Evolutionary conservation across 2,888 invertebrate species (phyloP), one percentile per base, ranked within the genome.

Genomic region (Caenorhabditis angaria): DNA sequence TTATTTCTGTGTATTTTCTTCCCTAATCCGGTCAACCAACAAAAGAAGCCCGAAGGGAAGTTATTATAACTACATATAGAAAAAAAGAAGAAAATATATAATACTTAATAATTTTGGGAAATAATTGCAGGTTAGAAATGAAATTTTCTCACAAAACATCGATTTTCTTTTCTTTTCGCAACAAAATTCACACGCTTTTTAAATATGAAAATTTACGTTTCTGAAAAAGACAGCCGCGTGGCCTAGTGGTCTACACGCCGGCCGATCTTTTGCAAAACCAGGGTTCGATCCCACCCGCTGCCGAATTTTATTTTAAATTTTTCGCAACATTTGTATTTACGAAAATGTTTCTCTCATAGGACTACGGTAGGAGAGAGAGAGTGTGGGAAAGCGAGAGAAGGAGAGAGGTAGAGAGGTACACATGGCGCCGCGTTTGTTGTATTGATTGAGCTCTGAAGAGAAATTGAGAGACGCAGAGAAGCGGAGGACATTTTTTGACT

Each of bases 281-380:
- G 6, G 6, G 6, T 14, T 35, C 35, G 6, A 35, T 35, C 14
- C 14, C 14, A 35, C 35, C 35, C 14, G 35, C 14, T 35, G 6
- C 14, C 14, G 35, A 6, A 35, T 10, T 14, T 10, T 18, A 28
- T 55, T 12, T 14, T n/a, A 35, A 57, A 35, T 35, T 57, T 29
- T 48, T 50, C 18, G 28, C 50, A 24, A 32, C 20, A 55, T 48
- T 50, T 28, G 27, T n/a, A 24, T 28, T 27, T 22, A 66, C 60
- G 55, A 6, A 20, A 48, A n/a, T 48, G 4, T 48, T 12, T 48
- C 20, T 48, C 48, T 20, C 14, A 20, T 50, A 8, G 53, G 70
- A 56, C 28, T 63, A 70, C 64, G 70, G 63, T 64, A 70, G 71
- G 48, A 62, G 63, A 47, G 55, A 48, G 58, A 48, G 53, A 61